A percentile compares a stretch with the other conserved stretches of the same genome.
These are phyloP conservation scores for Asbolus verrucosus DNA, from an alignment of 1,140 invertebrate species.

Conservation along the genomic window DNA sequence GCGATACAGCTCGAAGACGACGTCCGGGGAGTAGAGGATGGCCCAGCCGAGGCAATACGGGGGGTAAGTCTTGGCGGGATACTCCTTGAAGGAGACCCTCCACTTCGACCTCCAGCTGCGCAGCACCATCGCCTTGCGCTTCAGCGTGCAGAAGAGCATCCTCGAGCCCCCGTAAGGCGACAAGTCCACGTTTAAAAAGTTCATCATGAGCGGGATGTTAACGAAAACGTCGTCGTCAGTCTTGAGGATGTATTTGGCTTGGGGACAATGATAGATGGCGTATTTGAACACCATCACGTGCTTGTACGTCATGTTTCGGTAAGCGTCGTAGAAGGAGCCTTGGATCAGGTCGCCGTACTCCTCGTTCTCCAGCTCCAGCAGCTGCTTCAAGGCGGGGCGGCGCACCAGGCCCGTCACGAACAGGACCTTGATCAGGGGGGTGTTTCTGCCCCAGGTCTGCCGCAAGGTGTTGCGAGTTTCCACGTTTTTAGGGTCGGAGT, in stretches of 20 bases:
- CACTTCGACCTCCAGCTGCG: slow-evolving; percentile 81
- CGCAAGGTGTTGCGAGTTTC: slow-evolving; percentile 73
- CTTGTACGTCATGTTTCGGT: slow-evolving; percentile 90
- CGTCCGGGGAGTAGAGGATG: slow-evolving; percentile 79
- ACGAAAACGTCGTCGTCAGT: slow-evolving; percentile 86
- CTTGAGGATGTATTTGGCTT: slow-evolving; percentile 81
- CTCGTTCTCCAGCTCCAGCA: slow-evolving; percentile 72
- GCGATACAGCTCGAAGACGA: slow-evolving; percentile 69
- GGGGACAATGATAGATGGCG: slow-evolving; percentile 76
- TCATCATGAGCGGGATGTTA: slow-evolving; percentile 74
- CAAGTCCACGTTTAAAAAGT: slow-evolving; percentile 71
- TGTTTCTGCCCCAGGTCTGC: slow-evolving; percentile 74
- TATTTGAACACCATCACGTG: slow-evolving; percentile 88
- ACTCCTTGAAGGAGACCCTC: slow-evolving; percentile 79
- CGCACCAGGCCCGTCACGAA: slow-evolving; percentile 77
- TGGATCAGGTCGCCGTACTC: slow-evolving; percentile 80
- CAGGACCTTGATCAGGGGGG: slow-evolving; percentile 67
- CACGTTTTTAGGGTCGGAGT: slow-evolving; percentile 75
- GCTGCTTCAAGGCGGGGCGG: slow-evolving; percentile 64
- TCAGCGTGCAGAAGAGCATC: slow-evolving; percentile 72
- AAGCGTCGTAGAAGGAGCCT: slow-evolving; percentile 82
- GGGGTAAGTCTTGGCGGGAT: slow-evolving; percentile 74
- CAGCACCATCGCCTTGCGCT: slow-evolving; percentile 67
- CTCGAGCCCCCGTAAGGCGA: slow-evolving; percentile 71
- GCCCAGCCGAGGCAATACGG: slow-evolving; percentile 79